Evolutionary conservation across 2,797 vertebrate species (phyloP).

Genomic region (Brachyrhaphis roseni): DNA sequence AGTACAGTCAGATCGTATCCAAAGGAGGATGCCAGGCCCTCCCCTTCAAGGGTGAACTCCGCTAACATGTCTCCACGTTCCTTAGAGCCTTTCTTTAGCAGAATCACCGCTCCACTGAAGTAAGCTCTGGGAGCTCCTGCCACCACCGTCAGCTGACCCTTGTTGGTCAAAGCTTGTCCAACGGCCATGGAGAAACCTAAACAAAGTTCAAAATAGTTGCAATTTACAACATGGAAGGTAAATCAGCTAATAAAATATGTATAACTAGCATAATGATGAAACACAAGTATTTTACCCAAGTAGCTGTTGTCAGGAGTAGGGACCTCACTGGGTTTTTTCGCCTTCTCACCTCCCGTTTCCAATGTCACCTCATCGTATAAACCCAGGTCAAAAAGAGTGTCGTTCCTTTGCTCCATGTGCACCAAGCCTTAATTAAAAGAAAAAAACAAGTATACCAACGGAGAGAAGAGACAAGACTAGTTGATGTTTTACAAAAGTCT

Average conservation of each 20-base stretch:
- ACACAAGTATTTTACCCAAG: slow-evolving; percentile 84
- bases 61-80: slow-evolving; percentile 43
- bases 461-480: not conserved
- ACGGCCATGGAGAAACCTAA: slow-evolving; percentile 96
- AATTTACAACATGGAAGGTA: not conserved
- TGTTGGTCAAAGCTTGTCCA: slow-evolving; percentile 83
- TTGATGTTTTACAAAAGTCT: not conserved
- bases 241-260: not conserved
- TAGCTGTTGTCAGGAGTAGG: slow-evolving; percentile 94
- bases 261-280: not conserved
- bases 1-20: slow-evolving; percentile 94
- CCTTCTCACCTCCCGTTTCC: slow-evolving; percentile 88
- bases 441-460: not conserved
- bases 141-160: slow-evolving; percentile 88
- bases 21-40: slow-evolving; percentile 94
- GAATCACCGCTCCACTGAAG: slow-evolving; percentile 92
- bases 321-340: slow-evolving; percentile 79
- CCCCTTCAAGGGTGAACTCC: slow-evolving; percentile 88
- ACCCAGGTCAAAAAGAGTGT: slow-evolving; percentile 80
- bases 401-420: slow-evolving; percentile 91
- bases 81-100: slow-evolving; percentile 80
- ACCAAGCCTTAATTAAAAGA: slow-evolving; percentile 85
- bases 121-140: slow-evolving; percentile 94
- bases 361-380: slow-evolving; percentile 91
- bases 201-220: slow-evolving; percentile 15